Evolutionary conservation across 2,888 invertebrate genomes (phyloP), one percentile per base, ranked within the genome.

Genomic region (Cephus sareptanus): DNA sequence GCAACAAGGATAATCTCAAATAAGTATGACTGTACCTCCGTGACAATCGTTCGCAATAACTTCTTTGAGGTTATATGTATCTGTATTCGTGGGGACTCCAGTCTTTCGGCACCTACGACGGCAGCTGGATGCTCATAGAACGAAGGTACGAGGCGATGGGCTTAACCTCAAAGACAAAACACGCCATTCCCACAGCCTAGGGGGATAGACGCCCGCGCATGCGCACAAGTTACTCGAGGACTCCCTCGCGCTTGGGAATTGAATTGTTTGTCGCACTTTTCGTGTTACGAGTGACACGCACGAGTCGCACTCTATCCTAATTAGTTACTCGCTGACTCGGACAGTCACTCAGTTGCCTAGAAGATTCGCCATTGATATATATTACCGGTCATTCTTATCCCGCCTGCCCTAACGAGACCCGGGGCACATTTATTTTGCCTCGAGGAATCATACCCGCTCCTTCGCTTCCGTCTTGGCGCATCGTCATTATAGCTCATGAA

Each of bases 241-340:
- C 23, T 9, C 23, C 56, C 56, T 23, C 23, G 23, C 23, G 56
- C 76, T 73, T 31, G 80, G 75, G 82, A 81, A 82, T 81, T 81
- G 79, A 78, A 83, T 81, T 81, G 82, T 83, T 78, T 76, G 83
- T 80, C 78, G 76, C 83, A 80, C 78, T 77, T 79, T 75, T 75
- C 56, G 23, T 56, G 23, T 9, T 76, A 80, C 79, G 78, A 75
- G 74, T 76, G 77, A 37, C 73, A 56, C 75, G 75, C 75, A 79
- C 69, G 69, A 33, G 30, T 70, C 68, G 74, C 35, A 34, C 69
- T 73, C 56, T 56, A 9, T 23, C 76, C 78, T 80, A 81, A 83
- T 82, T 82, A 83, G 80, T 75, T 35, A 23, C 40, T 40, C 40
- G 9, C 23, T 56, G 56, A 56, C 56, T 56, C 56, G 56, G 23